A percentile compares a stretch with the other conserved stretches of the same genome.
Conservation (phyloP, 2,113 vertebrate genomes). For the Amphiprion ocellaris region DNA sequence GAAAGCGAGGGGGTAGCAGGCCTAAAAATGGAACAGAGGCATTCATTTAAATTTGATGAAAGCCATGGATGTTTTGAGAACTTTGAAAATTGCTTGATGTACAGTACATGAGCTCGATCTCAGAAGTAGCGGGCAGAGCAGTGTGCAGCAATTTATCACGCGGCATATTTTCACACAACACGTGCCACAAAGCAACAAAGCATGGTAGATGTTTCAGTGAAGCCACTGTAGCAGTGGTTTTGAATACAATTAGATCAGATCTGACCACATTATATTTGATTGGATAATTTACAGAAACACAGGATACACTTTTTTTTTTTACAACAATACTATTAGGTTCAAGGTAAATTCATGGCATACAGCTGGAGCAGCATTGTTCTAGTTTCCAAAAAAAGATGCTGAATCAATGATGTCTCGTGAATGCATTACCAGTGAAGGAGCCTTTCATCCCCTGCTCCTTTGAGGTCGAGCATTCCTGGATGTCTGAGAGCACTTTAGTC, state of each 20-base stretch:
- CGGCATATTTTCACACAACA: slow-evolving; percentile 43
- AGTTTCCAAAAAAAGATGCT: slow-evolving; percentile 36
- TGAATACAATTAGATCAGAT: not conserved
- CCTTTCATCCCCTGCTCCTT: slow-evolving; percentile 44
- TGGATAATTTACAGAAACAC: not conserved
- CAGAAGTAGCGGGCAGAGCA: slow-evolving; percentile 44
- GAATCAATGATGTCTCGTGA: slow-evolving; percentile 56
- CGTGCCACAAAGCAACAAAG: slow-evolving; percentile 31
- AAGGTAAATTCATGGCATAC: slow-evolving; percentile 23
- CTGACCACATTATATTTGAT: not conserved
- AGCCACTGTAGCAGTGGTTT: not conserved
- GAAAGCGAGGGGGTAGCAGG: slow-evolving; percentile 15
- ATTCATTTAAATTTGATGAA: slow-evolving; percentile 76
- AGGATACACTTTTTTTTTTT: not conserved
- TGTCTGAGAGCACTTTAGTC: slow-evolving; percentile 70
- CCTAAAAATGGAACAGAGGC: slow-evolving; percentile 63
- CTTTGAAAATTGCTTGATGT: slow-evolving; percentile 55
- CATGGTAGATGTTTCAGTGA: not conserved
- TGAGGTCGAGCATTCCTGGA: slow-evolving; percentile 50
- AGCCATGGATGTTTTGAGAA: slow-evolving; percentile 59
- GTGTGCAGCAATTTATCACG: slow-evolving; percentile 34
- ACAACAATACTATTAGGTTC: not conserved
- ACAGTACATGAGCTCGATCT: slow-evolving; percentile 54
- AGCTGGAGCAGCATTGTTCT: not conserved
- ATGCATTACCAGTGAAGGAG: slow-evolving; percentile 34